These are phyloP conservation scores for Lobophora halterata DNA, from an alignment of 2,888 invertebrate genomes.

Conservation along the genomic window DNA sequence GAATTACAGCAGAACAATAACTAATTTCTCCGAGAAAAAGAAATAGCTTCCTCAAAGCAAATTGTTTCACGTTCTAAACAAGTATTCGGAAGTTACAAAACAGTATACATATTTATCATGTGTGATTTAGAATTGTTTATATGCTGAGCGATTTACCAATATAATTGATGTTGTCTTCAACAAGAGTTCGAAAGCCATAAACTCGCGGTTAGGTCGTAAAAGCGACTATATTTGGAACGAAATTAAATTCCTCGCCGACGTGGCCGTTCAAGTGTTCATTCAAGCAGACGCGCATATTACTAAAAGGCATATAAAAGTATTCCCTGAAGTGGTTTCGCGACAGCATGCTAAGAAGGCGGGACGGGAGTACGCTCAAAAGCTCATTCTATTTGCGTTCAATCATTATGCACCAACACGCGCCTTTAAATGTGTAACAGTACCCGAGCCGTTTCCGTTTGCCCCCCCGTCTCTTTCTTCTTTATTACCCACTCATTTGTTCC, in stretches of 20 bases:
- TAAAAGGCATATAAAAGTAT: constrained; percentile 58
- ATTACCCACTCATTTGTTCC: constrained; percentile 58
- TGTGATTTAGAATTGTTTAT: no score
- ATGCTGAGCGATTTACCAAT: no score
- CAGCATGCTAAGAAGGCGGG: constrained; percentile 61
- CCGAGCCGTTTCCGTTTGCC: constrained; percentile 68
- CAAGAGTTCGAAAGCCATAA: constrained; percentile 24
- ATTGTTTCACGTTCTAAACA: constrained; percentile 14
- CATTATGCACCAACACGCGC: constrained; percentile 75
- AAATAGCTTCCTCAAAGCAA: constrained; percentile 1
- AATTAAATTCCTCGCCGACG: constrained; percentile 36
- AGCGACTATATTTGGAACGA: constrained; percentile 31
- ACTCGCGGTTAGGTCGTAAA: constrained; percentile 29
- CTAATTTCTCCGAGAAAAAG: constrained; percentile 16
- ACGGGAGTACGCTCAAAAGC: constrained; percentile 53
- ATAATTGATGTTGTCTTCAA: constrained; percentile 25
- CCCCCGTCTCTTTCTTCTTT: constrained; percentile 53
- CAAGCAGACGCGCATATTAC: constrained; percentile 37
- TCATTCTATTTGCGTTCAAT: constrained; percentile 69
- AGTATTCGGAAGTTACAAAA: constrained; percentile 16
- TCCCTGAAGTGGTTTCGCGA: constrained; percentile 67
- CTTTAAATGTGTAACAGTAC: constrained; percentile 74
- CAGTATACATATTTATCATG: constrained; percentile 9
- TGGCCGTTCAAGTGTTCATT: constrained; percentile 38
- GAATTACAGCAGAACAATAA: constrained; percentile 17